phyloP scores from a whole-genome alignment of 2,113 vertebrate species.

The Carassius carassius region DNA sequence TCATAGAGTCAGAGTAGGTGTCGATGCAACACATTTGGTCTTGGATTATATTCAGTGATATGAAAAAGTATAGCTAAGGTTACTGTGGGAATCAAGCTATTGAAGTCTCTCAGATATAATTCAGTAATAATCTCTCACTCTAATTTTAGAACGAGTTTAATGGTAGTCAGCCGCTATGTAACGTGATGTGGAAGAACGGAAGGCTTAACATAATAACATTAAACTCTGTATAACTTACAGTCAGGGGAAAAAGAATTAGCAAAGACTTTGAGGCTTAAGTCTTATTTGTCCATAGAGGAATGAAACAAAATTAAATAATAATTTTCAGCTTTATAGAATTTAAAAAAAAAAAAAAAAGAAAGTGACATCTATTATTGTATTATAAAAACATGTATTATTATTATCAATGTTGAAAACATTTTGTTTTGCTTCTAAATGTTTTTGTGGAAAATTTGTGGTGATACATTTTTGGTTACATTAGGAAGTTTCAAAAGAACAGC shows the following conservation, averaged over 20 bases:
- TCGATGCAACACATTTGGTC: neutral
- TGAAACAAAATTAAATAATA: neutral
- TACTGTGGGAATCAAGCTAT: neutral
- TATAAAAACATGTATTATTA: neutral
- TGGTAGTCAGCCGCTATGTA: neutral
- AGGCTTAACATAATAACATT: slow-evolving; percentile 8
- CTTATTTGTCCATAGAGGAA: neutral
- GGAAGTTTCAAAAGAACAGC: too few relatives aligned
- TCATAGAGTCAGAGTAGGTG: neutral
- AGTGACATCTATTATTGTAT: too few relatives aligned
- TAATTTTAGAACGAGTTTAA: slow-evolving; percentile 3
- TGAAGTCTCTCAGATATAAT: neutral
- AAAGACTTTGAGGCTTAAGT: neutral
- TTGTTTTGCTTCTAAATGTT: too few relatives aligned
- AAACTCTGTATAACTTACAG: neutral
- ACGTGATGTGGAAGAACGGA: neutral
- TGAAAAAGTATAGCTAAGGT: neutral
- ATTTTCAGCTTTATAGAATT: slow-evolving; percentile 12
- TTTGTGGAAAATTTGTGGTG: too few relatives aligned
- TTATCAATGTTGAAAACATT: neutral
- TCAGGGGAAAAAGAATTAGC: neutral
- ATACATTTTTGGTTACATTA: neutral
- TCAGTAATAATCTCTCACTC: neutral
- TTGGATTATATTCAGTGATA: neutral
- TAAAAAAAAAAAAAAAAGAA: too few relatives aligned